Evolutionary conservation across 2,797 vertebrate genomes (phyloP).

Genomic region (Acipenser oxyrinchus): DNA sequence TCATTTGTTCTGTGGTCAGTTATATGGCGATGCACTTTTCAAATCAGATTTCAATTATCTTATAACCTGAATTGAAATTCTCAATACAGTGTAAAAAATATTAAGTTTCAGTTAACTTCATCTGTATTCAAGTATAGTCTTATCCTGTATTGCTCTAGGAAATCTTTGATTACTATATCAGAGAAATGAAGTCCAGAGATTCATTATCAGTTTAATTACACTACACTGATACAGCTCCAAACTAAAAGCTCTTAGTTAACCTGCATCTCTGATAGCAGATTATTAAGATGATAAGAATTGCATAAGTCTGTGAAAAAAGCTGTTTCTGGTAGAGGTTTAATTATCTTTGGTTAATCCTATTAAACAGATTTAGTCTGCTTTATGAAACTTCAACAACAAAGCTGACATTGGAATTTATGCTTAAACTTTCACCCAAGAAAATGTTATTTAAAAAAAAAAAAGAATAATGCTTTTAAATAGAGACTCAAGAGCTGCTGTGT

Average conservation of each 20-base stretch:
- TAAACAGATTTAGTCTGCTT: constrained; percentile 7
- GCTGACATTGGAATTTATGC: too few species aligned
- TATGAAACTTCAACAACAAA: background rate
- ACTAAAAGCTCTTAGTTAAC: constrained; percentile 38
- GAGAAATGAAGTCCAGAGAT: constrained; percentile 48
- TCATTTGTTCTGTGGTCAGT: background rate
- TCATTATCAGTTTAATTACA: constrained; percentile 69
- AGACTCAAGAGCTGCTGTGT: too few species aligned
- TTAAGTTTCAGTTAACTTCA: constrained; percentile 38
- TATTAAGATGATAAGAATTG: constrained; percentile 3
- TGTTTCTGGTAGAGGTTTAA: background rate
- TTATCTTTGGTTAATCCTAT: constrained; percentile 13
- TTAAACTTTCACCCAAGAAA: too few species aligned
- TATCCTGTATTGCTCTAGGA: constrained; percentile 32
- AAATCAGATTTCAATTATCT: background rate
- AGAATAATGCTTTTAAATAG: too few species aligned
- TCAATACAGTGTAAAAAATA: constrained; percentile 18
- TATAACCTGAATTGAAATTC: background rate
- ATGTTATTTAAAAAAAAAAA: too few species aligned
- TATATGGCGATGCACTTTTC: background rate
- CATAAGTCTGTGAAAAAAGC: background rate
- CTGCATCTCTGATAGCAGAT: background rate
- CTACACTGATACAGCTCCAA: constrained; percentile 43
- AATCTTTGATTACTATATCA: constrained; percentile 38
- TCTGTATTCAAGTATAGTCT: constrained; percentile 36